A percentile compares a stretch with the other conserved stretches of the same genome.
Evolutionary conservation across 2,888 invertebrate genomes (phyloP).

Genomic region (Neuroscelio doddi): DNA sequence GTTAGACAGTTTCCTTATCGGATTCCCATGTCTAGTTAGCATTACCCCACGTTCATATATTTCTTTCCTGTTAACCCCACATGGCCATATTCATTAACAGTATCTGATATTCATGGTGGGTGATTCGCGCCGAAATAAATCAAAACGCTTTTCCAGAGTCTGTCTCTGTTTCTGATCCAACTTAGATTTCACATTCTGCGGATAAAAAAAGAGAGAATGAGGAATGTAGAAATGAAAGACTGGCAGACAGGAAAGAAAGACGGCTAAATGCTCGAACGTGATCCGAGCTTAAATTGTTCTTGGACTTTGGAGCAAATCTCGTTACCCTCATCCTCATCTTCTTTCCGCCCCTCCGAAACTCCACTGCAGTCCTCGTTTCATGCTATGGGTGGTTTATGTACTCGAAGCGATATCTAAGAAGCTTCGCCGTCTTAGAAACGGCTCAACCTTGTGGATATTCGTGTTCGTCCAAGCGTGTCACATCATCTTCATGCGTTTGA

Average conservation of each 20-base stretch:
- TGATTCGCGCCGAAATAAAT: constrained; percentile 68
- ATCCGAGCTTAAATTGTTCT: constrained; percentile 63
- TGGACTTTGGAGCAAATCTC: constrained; percentile 59
- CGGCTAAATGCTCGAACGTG: constrained; percentile 60
- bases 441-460: constrained; percentile 66
- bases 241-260: constrained; percentile 24
- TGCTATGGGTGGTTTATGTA: constrained; percentile 49
- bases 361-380: constrained; percentile 15
- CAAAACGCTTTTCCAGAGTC: constrained; percentile 47
- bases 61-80: constrained; percentile 50
- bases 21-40: constrained; percentile 3
- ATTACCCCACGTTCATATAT: constrained; percentile 38
- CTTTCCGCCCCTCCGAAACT: constrained; percentile 29
- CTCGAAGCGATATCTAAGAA: constrained; percentile 50
- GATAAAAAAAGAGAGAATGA: constrained; percentile 6
- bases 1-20: constrained; percentile 17
- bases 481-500: constrained; percentile 54
- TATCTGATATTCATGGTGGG: constrained; percentile 70
- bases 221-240: constrained; percentile 11
- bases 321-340: constrained; percentile 24
- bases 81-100: constrained; percentile 64
- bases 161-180: constrained; percentile 15
- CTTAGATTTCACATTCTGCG: constrained; percentile 30
- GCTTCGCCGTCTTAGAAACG: constrained; percentile 52
- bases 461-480: constrained; percentile 59